A percentile compares a stretch with the other conserved stretches of the same genome.
Conservation (phyloP, 2,113 vertebrate genomes). For the Euleptes europaea region DNA sequence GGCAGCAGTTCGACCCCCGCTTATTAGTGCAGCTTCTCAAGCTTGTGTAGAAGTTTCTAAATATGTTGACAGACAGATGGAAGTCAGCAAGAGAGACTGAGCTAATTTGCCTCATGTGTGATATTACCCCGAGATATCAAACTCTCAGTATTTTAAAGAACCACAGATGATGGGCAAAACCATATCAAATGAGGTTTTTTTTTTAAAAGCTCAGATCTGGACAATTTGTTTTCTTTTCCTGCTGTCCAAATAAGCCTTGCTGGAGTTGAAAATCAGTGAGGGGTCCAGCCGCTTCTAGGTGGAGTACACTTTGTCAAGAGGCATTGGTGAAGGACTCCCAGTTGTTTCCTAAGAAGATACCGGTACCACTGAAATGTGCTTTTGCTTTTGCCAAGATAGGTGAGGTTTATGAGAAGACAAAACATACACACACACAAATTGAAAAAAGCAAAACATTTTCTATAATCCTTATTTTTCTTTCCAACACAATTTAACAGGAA, state of each 20-base stretch:
- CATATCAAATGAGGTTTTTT: conserved; percentile 28
- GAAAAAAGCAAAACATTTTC: neutral
- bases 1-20: conserved; percentile 33
- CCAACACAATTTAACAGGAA: neutral
- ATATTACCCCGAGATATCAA: conserved; percentile 58
- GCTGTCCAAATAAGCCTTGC: conserved; percentile 24
- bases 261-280: conserved; percentile 32
- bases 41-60: conserved; percentile 38
- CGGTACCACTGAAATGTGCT: conserved; percentile 3
- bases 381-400: neutral
- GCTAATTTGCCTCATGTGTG: conserved; percentile 61
- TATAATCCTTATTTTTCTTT: neutral
- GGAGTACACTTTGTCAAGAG: neutral
- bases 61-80: conserved; percentile 62
- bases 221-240: neutral
- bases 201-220: conserved; percentile 7
- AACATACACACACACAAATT: neutral
- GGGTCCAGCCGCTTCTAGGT: conserved; percentile 16
- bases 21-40: conserved; percentile 29
- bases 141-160: conserved; percentile 57
- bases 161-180: conserved; percentile 24
- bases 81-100: conserved; percentile 53
- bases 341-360: conserved; percentile 16
- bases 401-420: neutral
- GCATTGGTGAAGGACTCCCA: neutral